Conservation (phyloP, 2,888 invertebrate species). For the Athetis lepigone region DNA sequence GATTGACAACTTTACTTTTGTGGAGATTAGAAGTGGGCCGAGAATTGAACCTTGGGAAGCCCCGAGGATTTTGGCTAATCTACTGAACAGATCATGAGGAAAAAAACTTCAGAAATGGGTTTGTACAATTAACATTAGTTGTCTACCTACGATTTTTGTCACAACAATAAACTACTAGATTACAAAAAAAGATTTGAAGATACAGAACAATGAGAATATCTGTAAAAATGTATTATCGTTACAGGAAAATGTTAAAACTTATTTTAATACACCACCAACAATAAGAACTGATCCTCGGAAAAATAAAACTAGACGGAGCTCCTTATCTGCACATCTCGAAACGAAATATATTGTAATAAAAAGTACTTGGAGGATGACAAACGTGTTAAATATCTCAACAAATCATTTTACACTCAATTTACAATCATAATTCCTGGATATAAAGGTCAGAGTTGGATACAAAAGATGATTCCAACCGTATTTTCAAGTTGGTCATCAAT, state of each 20-base stretch:
- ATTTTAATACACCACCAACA: conserved; percentile 80
- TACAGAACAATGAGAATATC: conserved; percentile 70
- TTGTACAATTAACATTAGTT: conserved; percentile 40
- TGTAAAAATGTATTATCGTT: conserved; percentile 73
- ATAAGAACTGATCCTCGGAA: conserved; percentile 79
- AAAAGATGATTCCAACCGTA: conserved; percentile 65
- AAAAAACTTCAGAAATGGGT: conserved; percentile 56
- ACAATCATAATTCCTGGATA: conserved; percentile 71
- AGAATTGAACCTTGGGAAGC: conserved; percentile 56
- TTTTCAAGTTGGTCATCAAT: conserved; percentile 70
- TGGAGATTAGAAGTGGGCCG: conserved; percentile 49
- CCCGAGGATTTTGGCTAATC: conserved; percentile 48
- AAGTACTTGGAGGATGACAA: conserved; percentile 75
- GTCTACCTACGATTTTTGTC: background rate
- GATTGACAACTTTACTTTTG: conserved; percentile 59
- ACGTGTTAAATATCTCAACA: conserved; percentile 58
- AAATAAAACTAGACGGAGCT: conserved; percentile 78
- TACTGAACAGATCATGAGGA: conserved; percentile 56
- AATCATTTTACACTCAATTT: conserved; percentile 64
- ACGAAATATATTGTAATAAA: conserved; percentile 85
- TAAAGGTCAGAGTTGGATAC: conserved; percentile 69
- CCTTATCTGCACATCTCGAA: conserved; percentile 83
- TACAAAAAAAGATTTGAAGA: conserved; percentile 73
- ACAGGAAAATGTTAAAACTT: conserved; percentile 81
- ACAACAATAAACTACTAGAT: conserved; percentile 31